Conservation (phyloP, 2,797 vertebrate genomes). For the Amniataba percoides region DNA sequence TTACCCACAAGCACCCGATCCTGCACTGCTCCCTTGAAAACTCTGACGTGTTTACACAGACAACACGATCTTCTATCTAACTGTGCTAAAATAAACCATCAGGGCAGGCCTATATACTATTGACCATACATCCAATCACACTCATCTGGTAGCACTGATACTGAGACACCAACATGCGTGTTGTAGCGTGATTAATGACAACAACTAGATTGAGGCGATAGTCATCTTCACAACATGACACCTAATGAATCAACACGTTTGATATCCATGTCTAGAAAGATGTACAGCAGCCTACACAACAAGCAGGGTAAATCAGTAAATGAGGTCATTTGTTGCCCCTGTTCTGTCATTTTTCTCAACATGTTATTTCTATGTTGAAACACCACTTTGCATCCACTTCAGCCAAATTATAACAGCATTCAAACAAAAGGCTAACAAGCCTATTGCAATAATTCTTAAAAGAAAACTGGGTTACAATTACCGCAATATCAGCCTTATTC, state of each 20-base stretch:
- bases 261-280: not conserved
- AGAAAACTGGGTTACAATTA: no score
- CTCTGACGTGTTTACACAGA: constrained; percentile 55
- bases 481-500: no score
- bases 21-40: constrained; percentile 24
- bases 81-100: not conserved
- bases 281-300: not conserved
- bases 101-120: not conserved
- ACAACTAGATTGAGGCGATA: no score
- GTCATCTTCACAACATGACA: not conserved
- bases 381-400: not conserved
- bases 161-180: not conserved
- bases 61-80: constrained; percentile 44
- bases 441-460: no score
- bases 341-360: no score
- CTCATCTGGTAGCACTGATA: not conserved
- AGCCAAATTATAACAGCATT: not conserved
- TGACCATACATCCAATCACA: not conserved
- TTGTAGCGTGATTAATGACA: not conserved
- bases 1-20: constrained; percentile 63
- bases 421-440: no score
- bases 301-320: not conserved
- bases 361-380: not conserved
- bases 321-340: not conserved
- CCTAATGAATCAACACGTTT: not conserved